These are phyloP conservation scores for Apis mellifera DNA, from an alignment of 1,140 invertebrate species.

Conservation along the genomic window Amel_HAv3.1 CM009946.2:6973501-6974000, in stretches of 20 bases:
- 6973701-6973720: too few relatives aligned
- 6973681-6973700: slow-evolving; percentile 1
- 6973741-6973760: too few relatives aligned
- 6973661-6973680: slow-evolving; percentile 20
- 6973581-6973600: slow-evolving; percentile 74
- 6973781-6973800: slow-evolving; percentile 71
- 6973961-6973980: too few relatives aligned
- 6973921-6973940: too few relatives aligned
- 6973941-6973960: too few relatives aligned
- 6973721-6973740: too few relatives aligned
- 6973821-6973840: slow-evolving; percentile 73
- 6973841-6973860: slow-evolving; percentile 50
- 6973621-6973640: slow-evolving; percentile 79
- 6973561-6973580: slow-evolving; percentile 73
- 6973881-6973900: slow-evolving; percentile 8
- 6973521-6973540: slow-evolving; percentile 71
- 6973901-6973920: too few relatives aligned
- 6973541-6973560: slow-evolving; percentile 55
- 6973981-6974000: too few relatives aligned
- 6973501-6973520: slow-evolving; percentile 29
- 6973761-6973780: slow-evolving; percentile 68
- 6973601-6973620: slow-evolving; percentile 76
- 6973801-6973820: slow-evolving; percentile 78
- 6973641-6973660: slow-evolving; percentile 59
- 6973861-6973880: slow-evolving; percentile 6